Base-by-base conservation (phyloP, 2,888 invertebrate genomes). In the Lithosia quadra region DNA sequence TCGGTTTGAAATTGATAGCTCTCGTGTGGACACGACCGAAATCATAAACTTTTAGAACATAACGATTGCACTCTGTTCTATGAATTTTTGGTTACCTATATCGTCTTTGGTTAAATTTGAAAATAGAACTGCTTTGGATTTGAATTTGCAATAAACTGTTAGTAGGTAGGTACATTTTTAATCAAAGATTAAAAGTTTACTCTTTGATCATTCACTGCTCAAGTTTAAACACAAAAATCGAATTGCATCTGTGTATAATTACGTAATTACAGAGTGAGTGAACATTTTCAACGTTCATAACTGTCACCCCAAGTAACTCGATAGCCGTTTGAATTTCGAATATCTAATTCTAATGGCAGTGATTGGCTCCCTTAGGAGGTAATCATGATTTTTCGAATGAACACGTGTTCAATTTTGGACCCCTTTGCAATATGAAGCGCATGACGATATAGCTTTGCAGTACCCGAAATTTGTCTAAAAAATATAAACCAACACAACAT, bases 361-460 rank as follows among this genome's bases (percentile, higher is more conserved):
- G 92, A 95, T 94, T 94, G 94, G 92, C 91, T 94, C 95, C 95
- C 92, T 88, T 77, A 92, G 94, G 95, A 93, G 91, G 90, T 90
- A 93, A 95, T 94, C 92, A 92, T 87, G 92, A 94, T 91, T 93
- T 94, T 92, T 91, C 85, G 88, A 92, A 90, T 87, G 91, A 91
- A 92, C 95, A 94, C 94, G 94, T 94, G 95, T 93, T 93, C 91
- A 90, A 90, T 90, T 92, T 91, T 88, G 85, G 69, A 88, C 91
- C 93, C 88, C 88, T 84, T 88, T 86, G 93, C 91, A 92, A 94
- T 88, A 80, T 82, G 93, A 94, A 84, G 87, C 92, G 86, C 68
- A 76, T 81, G 83, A 74, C 79, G 79, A 83, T 83, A 86, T 89
- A 86, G 83, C 76, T 74, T 74, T 75, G 72, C 78, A 80, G 80